Base-by-base conservation (phyloP, 2,113 vertebrate species). In the Nothocercus julius region DNA sequence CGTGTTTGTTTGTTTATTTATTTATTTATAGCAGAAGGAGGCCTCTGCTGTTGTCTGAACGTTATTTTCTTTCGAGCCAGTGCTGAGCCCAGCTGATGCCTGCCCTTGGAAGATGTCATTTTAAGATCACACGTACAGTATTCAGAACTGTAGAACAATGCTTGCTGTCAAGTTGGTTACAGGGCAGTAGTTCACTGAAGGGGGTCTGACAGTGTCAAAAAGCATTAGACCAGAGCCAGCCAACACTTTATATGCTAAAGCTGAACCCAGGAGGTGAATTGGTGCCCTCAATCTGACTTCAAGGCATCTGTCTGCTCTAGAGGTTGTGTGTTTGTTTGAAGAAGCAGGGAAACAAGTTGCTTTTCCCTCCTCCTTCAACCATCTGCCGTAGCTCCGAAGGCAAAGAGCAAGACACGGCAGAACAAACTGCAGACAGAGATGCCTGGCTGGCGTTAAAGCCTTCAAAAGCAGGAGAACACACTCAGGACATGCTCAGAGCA, bases 151-250 rank as follows among this genome's bases (percentile, higher is more conserved):
- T 77, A 89, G 85, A 95, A 96, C 95, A 97, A 85, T 95, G 86
- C 84, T 97, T 89, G 85, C 96, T 97, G 96, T 97, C 96, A 96
- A 89, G 81, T 86, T 84, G 91, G 75, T 93, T 96, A 93, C 91
- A 89, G 96, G 86, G 88, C 93, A 91, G 72, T 58, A 70, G 78
- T 70, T 93, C 81, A 83, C 93, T 92, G 85, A 87, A 91, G 83
- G 89, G 85, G 87, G 84, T 28, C 87, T 91, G 94, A 96, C 89
- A 89, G 76, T 56, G 92, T 96, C 94, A 94, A 86, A 96, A 95
- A 93, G 84, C 92, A 95, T 92, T 94, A 95, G 90, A 94, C 64
- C 83, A 90, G 53, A 95, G 89, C 83, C 89, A 92, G 88, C 38
- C 68, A 85, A 86, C 77, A 90, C 85, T 94, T 93, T 90, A 61